Percentiles rank a stretch among this genome's conserved stretches.
These are phyloP conservation scores for Turritopsis rubra DNA, from an alignment of 30 jellyfish, hydroid and myxozoan species.

Conservation along the genomic window DNA sequence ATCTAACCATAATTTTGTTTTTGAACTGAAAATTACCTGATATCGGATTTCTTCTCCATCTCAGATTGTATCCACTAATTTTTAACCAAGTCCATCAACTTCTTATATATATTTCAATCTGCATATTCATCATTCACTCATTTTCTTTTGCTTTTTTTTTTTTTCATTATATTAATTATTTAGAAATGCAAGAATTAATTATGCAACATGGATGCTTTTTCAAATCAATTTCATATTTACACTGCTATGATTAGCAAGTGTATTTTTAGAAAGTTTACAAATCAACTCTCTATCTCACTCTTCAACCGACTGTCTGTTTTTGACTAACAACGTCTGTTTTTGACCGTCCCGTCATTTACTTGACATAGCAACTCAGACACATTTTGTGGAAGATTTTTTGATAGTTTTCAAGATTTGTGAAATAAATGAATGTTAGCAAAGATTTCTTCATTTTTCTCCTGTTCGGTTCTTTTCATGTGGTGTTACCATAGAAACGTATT, in stretches of 20 bases:
- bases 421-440: no score
- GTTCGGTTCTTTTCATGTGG: background rate
- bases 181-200: background rate
- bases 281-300: background rate
- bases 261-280: background rate
- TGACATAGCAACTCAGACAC: no score
- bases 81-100: background rate
- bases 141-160: background rate
- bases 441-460: background rate
- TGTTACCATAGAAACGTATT: background rate
- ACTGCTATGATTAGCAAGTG: background rate
- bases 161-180: no score
- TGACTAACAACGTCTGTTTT: no score
- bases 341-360: no score
- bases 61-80: no score
- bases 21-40: no score
- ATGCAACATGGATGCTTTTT: background rate
- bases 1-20: no score
- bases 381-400: no score
- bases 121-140: background rate
- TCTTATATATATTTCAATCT: background rate
- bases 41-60: no score
- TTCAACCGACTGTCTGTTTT: background rate
- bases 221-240: background rate
- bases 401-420: no score